Evolutionary conservation across 2,888 invertebrate species (phyloP).

Genomic region (Muschampia plurimacula): DNA sequence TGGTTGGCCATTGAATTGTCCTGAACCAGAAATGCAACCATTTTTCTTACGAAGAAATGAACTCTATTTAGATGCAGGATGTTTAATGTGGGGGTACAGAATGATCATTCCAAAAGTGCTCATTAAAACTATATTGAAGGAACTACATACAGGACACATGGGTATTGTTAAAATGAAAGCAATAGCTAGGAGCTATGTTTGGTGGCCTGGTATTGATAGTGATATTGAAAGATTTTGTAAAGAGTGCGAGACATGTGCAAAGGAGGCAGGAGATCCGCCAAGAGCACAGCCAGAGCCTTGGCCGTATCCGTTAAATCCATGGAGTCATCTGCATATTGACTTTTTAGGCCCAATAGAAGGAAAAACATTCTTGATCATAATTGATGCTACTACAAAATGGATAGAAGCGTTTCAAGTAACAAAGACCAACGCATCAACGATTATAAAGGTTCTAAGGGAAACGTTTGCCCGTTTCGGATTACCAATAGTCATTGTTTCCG

Average conservation of each 20-base stretch:
- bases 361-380: conserved; percentile 39
- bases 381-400: conserved; percentile 44
- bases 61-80: conserved; percentile 40
- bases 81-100: conserved; percentile 43
- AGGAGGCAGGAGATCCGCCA: conserved; percentile 35
- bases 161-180: conserved; percentile 48
- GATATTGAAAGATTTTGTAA: conserved; percentile 27
- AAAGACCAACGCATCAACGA: background rate
- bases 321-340: conserved; percentile 46
- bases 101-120: conserved; percentile 39
- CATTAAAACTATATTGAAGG: conserved; percentile 33
- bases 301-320: conserved; percentile 42
- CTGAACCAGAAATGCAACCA: background rate
- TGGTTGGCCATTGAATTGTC: background rate
- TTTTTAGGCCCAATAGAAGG: conserved; percentile 42
- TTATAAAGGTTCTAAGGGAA: background rate
- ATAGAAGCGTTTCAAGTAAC: conserved; percentile 33
- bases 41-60: conserved; percentile 24
- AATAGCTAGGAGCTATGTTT: conserved; percentile 38
- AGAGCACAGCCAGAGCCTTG: conserved; percentile 45
- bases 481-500: background rate
- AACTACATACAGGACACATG: conserved; percentile 41
- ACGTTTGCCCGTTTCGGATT: conserved; percentile 3
- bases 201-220: conserved; percentile 35
- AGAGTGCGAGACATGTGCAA: conserved; percentile 39